Evolutionary conservation across 2,888 invertebrate genomes (phyloP), one percentile per base, ranked within the genome.

Genomic region (Melanophora roralis): DNA sequence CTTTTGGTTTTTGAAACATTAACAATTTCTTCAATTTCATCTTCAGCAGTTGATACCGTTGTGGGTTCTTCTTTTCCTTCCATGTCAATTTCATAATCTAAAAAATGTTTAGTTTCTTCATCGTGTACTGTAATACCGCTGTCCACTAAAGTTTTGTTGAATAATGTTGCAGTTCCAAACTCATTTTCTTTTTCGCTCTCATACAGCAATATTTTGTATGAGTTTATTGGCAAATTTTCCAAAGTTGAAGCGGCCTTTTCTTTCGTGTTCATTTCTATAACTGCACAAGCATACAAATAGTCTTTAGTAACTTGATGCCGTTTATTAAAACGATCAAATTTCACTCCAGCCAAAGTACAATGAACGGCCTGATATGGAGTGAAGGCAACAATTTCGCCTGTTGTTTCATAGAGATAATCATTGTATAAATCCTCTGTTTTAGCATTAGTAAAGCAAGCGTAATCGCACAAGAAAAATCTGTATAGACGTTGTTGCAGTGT

Each of bases 351-450:
- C 14, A 86, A 51, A 23, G 82, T 84, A 47, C 84, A 85, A 23
- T 84, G 83, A 34, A 86, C 69, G 0, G 84, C 83, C 77, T 85
- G 85, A 59, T 83, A 86, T 6, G 86, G 86, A 21, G 82, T 83
- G 69, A 81, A 85, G 34, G 82, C 74, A 0, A 84, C 65, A 73
- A 84, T 84, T 51, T 84, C 78, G 1, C 69, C 51, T 16, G 82
- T 81, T 11, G 83, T 83, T 43, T 81, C 79, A 72, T 83, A 84
- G 0, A 84, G 49, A 36, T 79, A 81, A 65, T 84, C 83, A 32
- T 76, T 82, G 23, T 81, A 82, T 12, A 82, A 38, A 1, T 83
- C 71, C 8, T 78, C 49, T 6, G 55, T 49, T 45, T 82, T 81
- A 7, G 72, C 81, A 34, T 76, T 81, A 2, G 81, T 53, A 73